Percentiles rank a stretch among this genome's conserved stretches.
phyloP scores from a whole-genome alignment of 64 coral and sea anemone genomes.

The Platygyra sinensis region DNA sequence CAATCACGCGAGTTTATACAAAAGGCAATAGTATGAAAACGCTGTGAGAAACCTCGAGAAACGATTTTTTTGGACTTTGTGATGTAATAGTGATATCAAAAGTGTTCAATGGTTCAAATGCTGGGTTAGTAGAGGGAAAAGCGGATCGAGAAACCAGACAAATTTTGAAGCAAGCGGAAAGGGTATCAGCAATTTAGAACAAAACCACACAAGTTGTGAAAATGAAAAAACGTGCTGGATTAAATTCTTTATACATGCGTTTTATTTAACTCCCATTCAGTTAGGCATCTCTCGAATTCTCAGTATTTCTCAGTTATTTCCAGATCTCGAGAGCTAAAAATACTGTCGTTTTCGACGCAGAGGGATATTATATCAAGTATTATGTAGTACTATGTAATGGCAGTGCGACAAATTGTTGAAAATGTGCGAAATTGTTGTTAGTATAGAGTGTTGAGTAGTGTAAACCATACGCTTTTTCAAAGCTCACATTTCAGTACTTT shows the following conservation, averaged over 20 bases:
- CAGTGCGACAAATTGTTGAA: neutral
- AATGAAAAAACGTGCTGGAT: neutral
- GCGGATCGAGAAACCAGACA: no score
- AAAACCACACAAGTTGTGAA: neutral
- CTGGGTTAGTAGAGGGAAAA: no score
- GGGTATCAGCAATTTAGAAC: no score
- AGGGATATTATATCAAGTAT: constrained; percentile 15
- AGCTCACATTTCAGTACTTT: constrained; percentile 17
- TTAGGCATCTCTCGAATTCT: neutral
- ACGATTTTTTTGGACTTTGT: no score
- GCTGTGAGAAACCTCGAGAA: no score
- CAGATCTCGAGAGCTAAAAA: neutral
- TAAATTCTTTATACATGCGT: neutral
- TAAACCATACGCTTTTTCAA: neutral
- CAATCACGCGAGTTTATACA: no score
- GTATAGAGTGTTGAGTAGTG: constrained; percentile 29
- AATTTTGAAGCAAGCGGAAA: no score
- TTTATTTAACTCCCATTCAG: neutral
- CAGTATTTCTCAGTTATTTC: neutral
- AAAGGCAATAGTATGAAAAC: no score
- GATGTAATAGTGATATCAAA: no score
- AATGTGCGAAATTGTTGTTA: constrained; percentile 27
- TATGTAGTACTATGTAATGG: neutral
- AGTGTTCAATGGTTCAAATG: no score
- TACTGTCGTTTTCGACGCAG: neutral